phyloP scores from a whole-genome alignment of 2,113 vertebrate genomes.

The Malurus cyaneus region DNA sequence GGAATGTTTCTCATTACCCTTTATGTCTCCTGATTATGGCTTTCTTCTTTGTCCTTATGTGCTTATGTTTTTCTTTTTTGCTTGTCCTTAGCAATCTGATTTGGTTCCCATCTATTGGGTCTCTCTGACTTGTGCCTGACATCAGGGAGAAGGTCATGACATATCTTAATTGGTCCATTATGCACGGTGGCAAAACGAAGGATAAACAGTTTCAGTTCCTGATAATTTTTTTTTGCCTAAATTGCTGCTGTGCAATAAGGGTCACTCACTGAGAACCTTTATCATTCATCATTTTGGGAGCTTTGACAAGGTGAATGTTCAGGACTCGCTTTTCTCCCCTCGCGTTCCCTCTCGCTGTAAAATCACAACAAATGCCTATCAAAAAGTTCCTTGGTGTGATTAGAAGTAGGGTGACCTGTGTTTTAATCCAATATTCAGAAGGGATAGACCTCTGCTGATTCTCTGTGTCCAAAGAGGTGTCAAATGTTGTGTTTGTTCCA shows the following conservation, averaged over 20 bases:
- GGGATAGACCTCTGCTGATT: background rate
- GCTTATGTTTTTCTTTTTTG: background rate
- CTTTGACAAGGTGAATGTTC: background rate
- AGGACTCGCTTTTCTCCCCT: background rate
- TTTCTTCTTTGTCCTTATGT: background rate
- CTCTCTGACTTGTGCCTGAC: background rate
- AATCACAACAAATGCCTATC: background rate
- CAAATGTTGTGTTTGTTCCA: background rate
- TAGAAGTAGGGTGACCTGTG: background rate
- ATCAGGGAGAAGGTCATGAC: background rate
- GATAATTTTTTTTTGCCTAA: conserved; percentile 23
- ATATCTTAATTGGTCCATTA: background rate
- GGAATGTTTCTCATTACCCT: background rate
- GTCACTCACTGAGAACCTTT: background rate
- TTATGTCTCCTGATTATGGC: background rate
- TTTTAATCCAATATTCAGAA: background rate
- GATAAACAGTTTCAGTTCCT: conserved; percentile 3
- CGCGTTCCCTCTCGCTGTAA: background rate
- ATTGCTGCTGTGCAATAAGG: background rate
- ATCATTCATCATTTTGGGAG: background rate
- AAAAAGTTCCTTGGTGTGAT: background rate
- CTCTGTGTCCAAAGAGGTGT: background rate
- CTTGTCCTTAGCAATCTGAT: background rate
- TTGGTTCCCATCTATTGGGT: background rate
- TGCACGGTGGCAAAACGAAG: background rate